Percentiles rank a stretch among this genome's conserved stretches.
Conservation (phyloP, 2,113 vertebrate species). For the Leptosomus discolor region DNA sequence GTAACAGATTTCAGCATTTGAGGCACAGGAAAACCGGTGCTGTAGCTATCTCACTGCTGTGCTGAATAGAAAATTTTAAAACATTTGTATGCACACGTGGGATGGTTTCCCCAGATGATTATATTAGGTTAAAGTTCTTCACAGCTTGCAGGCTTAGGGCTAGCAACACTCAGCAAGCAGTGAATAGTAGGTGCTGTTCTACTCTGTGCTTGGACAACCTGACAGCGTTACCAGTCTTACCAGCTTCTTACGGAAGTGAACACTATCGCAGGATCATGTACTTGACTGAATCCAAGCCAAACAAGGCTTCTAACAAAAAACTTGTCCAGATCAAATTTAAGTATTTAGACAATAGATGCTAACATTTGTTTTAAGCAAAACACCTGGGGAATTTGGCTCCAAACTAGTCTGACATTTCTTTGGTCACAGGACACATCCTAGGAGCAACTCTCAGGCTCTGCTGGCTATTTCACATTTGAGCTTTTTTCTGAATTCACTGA, state of each 20-base stretch:
- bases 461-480: background rate
- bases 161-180: background rate
- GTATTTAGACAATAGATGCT: background rate
- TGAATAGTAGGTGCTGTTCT: accelerated
- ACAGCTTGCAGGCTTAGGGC: background rate
- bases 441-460: background rate
- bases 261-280: accelerated
- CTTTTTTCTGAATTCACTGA: background rate
- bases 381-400: background rate
- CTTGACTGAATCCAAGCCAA: background rate
- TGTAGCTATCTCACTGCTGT: background rate
- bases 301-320: background rate
- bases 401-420: background rate
- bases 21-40: background rate
- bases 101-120: background rate
- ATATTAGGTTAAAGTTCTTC: background rate
- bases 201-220: accelerated
- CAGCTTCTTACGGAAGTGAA: background rate
- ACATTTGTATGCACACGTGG: background rate
- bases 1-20: background rate
- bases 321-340: background rate
- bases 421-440: background rate
- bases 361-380: background rate
- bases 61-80: background rate
- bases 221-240: accelerated